Percentiles rank a stretch among this genome's conserved stretches.
Conservation (phyloP, 2,797 vertebrate species). For the Platalea minor region DNA sequence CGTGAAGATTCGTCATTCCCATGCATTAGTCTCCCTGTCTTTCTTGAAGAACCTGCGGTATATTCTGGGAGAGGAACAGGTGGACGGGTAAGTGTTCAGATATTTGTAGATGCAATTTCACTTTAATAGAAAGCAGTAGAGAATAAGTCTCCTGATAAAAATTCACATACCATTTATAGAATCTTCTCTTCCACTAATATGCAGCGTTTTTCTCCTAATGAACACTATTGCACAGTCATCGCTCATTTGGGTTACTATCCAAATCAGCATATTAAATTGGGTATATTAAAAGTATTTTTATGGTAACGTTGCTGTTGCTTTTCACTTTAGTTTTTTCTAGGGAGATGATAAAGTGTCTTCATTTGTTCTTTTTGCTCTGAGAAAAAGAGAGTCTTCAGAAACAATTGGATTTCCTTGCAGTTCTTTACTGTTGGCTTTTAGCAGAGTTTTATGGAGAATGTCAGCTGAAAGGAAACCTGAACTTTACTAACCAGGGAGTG, state of each 20-base stretch:
- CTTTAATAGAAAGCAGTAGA: neutral
- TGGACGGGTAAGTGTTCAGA: constrained; percentile 83
- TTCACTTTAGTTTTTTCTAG: neutral
- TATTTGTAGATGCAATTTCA: neutral
- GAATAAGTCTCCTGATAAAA: neutral
- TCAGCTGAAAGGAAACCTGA: neutral
- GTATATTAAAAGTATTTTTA: neutral
- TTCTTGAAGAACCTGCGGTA: constrained; percentile 94
- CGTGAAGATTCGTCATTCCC: constrained; percentile 95
- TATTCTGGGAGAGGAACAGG: constrained; percentile 91
- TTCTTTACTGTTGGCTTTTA: neutral
- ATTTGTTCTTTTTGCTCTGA: neutral
- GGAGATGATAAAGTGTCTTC: neutral
- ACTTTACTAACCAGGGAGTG: neutral
- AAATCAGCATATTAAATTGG: neutral
- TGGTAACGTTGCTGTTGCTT: neutral
- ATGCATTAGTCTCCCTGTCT: constrained; percentile 91
- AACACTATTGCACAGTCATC: neutral
- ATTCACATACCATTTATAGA: neutral
- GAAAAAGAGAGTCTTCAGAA: neutral
- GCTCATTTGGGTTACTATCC: neutral
- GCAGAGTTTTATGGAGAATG: neutral
- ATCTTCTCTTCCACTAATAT: neutral
- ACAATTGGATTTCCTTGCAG: neutral
- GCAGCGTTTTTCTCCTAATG: neutral